Conservation (phyloP, 2,888 invertebrate species). For the Fragum sueziense region DNA sequence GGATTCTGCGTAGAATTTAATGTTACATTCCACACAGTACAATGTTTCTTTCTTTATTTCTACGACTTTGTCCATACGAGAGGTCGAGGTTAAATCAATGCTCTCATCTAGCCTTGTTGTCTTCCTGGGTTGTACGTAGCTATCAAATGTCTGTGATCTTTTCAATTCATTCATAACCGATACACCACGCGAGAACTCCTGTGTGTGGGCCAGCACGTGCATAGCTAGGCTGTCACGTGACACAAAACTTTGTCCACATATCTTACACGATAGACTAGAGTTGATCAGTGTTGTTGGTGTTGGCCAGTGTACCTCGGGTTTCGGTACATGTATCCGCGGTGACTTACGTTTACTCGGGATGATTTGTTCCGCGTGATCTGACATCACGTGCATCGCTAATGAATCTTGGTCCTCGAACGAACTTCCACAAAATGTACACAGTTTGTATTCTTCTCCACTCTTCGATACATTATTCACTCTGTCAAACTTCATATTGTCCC, state of each 20-base stretch:
- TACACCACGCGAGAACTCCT: constrained; percentile 3
- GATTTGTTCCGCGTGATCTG: constrained; percentile 59
- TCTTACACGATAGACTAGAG: constrained; percentile 65
- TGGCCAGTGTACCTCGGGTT: neutral
- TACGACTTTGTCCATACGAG: neutral
- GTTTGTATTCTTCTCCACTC: constrained; percentile 32
- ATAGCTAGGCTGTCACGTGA: constrained; percentile 78
- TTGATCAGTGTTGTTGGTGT: neutral
- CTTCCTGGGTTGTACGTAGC: neutral
- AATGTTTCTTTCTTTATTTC: neutral
- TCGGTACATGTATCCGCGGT: neutral
- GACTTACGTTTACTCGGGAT: constrained; percentile 18
- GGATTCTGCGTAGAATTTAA: constrained; percentile 41
- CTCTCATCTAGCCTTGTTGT: neutral
- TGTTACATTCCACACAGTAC: constrained; percentile 42
- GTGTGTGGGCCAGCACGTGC: constrained; percentile 78
- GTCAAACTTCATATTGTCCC: constrained; percentile 9
- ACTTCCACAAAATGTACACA: constrained; percentile 71
- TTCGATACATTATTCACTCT: neutral
- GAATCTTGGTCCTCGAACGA: constrained; percentile 76
- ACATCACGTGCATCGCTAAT: constrained; percentile 81
- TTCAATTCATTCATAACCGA: neutral
- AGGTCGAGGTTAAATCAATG: neutral
- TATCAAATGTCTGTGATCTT: neutral
- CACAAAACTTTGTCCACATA: constrained; percentile 72